A percentile compares a stretch with the other conserved stretches of the same genome.
Evolutionary conservation across 2,797 vertebrate species (phyloP).

Genomic region (Rhodeus uyekii): DNA sequence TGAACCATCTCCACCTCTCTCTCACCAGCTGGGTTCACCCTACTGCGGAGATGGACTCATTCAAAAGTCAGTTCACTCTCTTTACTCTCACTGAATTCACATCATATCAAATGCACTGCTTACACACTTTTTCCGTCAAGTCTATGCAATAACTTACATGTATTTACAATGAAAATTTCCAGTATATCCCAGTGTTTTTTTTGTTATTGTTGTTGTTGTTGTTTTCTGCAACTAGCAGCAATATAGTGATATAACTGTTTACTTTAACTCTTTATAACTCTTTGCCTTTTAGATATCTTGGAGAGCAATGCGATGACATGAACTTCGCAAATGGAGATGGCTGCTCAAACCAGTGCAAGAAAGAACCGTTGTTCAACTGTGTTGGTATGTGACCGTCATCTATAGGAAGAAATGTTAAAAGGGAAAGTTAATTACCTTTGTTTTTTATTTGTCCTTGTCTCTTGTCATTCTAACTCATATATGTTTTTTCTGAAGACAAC

Average conservation of each 20-base stretch:
- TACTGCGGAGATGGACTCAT: conserved; percentile 86
- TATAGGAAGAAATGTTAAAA: background rate
- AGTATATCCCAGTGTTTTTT: no score
- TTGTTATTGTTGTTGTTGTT: no score
- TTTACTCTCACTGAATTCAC: background rate
- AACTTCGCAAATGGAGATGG: conserved; percentile 85
- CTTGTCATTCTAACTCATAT: background rate
- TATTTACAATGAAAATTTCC: background rate
- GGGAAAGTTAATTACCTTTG: background rate
- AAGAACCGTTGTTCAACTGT: conserved; percentile 84
- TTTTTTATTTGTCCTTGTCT: background rate
- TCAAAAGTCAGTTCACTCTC: conserved; percentile 76
- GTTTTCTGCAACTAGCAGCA: background rate
- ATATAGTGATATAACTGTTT: background rate
- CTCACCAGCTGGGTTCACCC: conserved; percentile 78
- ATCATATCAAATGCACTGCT: background rate
- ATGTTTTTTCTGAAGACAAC: background rate
- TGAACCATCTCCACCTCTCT: conserved; percentile 76
- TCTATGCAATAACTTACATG: background rate
- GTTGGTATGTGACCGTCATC: conserved; percentile 68
- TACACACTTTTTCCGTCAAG: background rate
- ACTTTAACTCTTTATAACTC: background rate
- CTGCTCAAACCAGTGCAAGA: conserved; percentile 83
- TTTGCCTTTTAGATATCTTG: conserved; percentile 72
- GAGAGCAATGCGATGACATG: conserved; percentile 87